These are phyloP conservation scores for Acanthisitta chloris DNA, from an alignment of 2,113 vertebrate species.

Conservation along the genomic window DNA sequence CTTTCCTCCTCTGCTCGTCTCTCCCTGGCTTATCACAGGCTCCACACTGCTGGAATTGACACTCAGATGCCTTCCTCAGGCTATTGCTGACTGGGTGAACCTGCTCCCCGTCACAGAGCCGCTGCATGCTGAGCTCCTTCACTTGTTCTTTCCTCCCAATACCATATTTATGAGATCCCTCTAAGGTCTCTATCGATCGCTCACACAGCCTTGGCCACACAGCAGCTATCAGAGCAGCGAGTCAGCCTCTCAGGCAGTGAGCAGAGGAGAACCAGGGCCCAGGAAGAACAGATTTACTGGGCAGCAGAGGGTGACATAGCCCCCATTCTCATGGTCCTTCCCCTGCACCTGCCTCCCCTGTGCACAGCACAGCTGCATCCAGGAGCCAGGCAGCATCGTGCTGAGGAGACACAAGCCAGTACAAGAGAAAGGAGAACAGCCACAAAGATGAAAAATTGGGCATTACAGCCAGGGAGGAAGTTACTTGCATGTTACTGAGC, in stretches of 20 bases:
- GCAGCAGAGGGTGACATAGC: rapidly evolving
- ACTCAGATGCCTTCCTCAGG: neutral
- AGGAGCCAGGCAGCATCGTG: neutral
- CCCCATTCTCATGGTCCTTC: neutral
- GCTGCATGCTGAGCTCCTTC: neutral
- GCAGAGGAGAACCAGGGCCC: neutral
- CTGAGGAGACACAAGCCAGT: neutral
- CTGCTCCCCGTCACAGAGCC: neutral
- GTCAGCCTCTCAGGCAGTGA: neutral
- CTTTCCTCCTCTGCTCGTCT: neutral
- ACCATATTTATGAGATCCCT: neutral
- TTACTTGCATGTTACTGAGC: neutral
- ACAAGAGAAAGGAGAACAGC: neutral
- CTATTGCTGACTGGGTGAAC: neutral
- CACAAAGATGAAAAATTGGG: neutral
- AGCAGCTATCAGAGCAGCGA: neutral
- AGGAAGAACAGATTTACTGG: neutral
- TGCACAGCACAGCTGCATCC: neutral
- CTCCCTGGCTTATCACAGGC: neutral
- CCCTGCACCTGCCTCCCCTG: neutral
- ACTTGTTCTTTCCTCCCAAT: neutral
- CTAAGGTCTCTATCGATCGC: neutral
- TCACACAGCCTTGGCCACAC: neutral
- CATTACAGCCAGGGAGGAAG: neutral
- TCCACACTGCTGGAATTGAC: neutral